Evolutionary conservation across 1,140 invertebrate genomes (phyloP).

Genomic region (Drosophila funebris): DNA sequence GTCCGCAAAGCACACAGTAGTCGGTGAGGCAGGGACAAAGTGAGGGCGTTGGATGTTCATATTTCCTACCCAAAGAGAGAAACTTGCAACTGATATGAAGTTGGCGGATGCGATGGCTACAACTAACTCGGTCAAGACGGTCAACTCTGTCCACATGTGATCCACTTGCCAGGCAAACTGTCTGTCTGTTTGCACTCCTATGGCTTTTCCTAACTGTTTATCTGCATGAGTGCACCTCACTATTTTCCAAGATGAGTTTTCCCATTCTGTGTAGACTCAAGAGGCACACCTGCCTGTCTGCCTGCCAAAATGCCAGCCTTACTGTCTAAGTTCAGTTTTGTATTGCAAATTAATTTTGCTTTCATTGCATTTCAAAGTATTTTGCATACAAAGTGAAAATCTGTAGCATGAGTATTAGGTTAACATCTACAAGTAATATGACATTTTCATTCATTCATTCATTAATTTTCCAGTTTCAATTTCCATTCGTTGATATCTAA

Average conservation of each 20-base stretch:
- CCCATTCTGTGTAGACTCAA: slow-evolving; percentile 36
- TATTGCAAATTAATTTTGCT: slow-evolving; percentile 68
- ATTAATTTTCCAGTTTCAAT: slow-evolving; percentile 17
- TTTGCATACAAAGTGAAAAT: slow-evolving; percentile 57
- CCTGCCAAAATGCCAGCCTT: slow-evolving; percentile 7
- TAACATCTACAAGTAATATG: slow-evolving; percentile 4
- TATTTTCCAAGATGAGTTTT: slow-evolving; percentile 50
- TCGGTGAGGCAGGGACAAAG: background rate
- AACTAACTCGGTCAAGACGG: slow-evolving; percentile 46
- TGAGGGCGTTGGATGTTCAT: slow-evolving; percentile 1
- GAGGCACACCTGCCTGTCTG: slow-evolving; percentile 44
- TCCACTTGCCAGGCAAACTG: slow-evolving; percentile 40
- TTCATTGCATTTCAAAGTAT: slow-evolving; percentile 56
- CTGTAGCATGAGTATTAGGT: slow-evolving; percentile 21
- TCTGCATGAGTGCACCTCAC: slow-evolving; percentile 62
- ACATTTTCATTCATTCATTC: slow-evolving; percentile 16
- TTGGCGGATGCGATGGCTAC: slow-evolving; percentile 23
- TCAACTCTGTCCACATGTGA: slow-evolving; percentile 68
- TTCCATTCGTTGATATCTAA: slow-evolving; percentile 51
- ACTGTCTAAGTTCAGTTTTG: slow-evolving; percentile 41
- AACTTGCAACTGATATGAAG: slow-evolving; percentile 45
- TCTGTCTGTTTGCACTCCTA: slow-evolving; percentile 47
- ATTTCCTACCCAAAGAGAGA: slow-evolving; percentile 9
- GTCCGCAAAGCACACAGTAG: too few species aligned
- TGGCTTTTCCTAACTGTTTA: slow-evolving; percentile 74